phyloP scores from a whole-genome alignment of 2,888 invertebrate species.

The Aleiodes leptofemur region DNA sequence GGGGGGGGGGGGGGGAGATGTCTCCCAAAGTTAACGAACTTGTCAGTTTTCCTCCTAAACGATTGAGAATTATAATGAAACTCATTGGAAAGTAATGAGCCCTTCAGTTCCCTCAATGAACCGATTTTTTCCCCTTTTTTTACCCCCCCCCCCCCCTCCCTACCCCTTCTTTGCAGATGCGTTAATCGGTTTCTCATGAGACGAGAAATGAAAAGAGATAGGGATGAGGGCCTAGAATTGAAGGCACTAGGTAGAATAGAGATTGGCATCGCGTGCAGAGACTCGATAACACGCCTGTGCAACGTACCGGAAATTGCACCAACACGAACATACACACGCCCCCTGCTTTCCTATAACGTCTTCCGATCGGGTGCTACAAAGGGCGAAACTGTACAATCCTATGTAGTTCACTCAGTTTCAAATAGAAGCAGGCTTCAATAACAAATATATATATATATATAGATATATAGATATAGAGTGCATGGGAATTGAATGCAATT shows the following conservation, averaged over 20 bases:
- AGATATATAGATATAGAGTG: too few species aligned
- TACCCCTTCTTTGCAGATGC: background rate
- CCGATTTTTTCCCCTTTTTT: background rate
- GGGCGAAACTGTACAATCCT: conserved; percentile 17
- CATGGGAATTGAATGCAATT: too few species aligned
- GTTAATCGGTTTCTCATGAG: background rate
- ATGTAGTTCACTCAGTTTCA: conserved; percentile 20
- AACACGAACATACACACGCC: conserved; percentile 43
- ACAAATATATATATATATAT: too few species aligned
- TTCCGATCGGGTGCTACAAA: conserved; percentile 27
- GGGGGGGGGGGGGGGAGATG: too few species aligned
- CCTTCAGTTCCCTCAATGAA: background rate
- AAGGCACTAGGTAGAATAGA: conserved; percentile 18
- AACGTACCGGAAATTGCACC: conserved; percentile 49
- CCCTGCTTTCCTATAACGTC: conserved; percentile 20
- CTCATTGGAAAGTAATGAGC: conserved; percentile 30
- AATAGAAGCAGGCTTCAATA: background rate
- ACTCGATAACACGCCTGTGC: conserved; percentile 43
- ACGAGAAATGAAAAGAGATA: background rate
- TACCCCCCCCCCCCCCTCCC: background rate
- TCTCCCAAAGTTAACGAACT: background rate
- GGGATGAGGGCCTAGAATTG: background rate
- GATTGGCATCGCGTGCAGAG: conserved; percentile 46
- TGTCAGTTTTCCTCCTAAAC: conserved; percentile 16
- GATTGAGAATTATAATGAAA: conserved; percentile 20